Evolutionary conservation across 2,113 vertebrate genomes (phyloP).

Genomic region (Oryzias celebensis): DNA sequence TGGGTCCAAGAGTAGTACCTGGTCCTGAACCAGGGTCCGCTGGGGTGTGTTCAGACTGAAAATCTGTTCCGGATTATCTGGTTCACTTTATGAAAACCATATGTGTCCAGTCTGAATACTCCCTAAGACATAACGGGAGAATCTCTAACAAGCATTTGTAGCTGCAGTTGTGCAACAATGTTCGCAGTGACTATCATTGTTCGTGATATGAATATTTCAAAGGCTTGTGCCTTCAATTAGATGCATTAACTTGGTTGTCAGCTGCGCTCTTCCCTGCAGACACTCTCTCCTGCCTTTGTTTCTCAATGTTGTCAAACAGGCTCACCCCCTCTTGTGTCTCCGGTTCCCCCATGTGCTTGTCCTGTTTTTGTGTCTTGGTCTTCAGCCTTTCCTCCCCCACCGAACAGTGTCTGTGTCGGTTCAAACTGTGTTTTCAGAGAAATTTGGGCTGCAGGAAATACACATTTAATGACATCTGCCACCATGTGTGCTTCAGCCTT

Average conservation of each 20-base stretch:
- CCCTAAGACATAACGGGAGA: neutral
- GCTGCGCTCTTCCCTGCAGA: neutral
- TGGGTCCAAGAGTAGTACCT: too few species aligned
- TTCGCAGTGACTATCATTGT: too few species aligned
- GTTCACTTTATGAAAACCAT: too few species aligned
- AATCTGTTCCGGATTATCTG: too few species aligned
- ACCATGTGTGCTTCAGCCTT: constrained; percentile 52
- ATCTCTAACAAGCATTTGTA: neutral
- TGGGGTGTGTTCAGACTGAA: too few species aligned
- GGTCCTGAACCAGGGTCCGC: too few species aligned
- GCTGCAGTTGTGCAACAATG: neutral
- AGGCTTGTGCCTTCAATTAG: constrained; percentile 2
- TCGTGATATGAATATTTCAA: constrained; percentile 2
- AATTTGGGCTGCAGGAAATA: constrained; percentile 61
- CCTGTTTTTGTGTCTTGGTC: constrained; percentile 19
- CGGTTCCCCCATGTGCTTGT: constrained; percentile 3
- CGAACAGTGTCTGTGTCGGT: constrained; percentile 49
- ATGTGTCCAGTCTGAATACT: too few species aligned
- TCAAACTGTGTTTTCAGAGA: constrained; percentile 55
- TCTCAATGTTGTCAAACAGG: constrained; percentile 34
- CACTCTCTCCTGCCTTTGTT: constrained; percentile 19
- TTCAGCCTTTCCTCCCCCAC: neutral
- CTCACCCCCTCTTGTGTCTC: neutral
- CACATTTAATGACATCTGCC: constrained; percentile 71
- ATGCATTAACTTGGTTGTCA: constrained; percentile 24